Base-by-base conservation (phyloP, 2,113 vertebrate genomes). In the Amphiprion percula region DNA sequence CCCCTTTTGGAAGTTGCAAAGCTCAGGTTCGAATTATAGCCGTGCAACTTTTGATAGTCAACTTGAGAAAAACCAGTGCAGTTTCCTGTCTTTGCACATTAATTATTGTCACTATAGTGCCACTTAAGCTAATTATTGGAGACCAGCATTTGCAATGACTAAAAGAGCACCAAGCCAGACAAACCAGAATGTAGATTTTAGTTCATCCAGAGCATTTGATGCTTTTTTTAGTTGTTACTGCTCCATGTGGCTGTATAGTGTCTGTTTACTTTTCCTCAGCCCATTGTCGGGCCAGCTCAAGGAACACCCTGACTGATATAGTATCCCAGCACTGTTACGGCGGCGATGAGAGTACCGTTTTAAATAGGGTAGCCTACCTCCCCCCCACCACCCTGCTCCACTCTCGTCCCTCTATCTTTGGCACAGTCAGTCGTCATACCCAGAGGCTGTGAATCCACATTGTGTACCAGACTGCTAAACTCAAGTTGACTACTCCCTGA, bases 311-410 rank as follows among this genome's bases (percentile, higher is more conserved):
- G 62, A 77, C 84, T 80, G 80, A 84, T 84, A 84, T 60, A 82
- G 56, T 89, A 86, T 87, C 83, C 47, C 77, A 68, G 72, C 61
- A 54, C 67, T 84, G 90, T 85, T 79, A 76, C 80, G 85, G 77
- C 28, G 54, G 50, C 54, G 10, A 67, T 77, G 86, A 88, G 78
- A 77, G 74, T 65, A 77, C 77, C 64, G 72, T 91, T 95, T 92
- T 93, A 94, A 93, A 93, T 93, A 92, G 93, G 84, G 86, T 66
- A 74, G 70, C 68, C 44, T 53, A 53, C 44, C 65, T 44, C 54
- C 44, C 1, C 33, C 3, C 21, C 64, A 4, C 10, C 23, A 56
- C 59, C 26, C 73, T 23, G 49, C 46, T 37, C 24, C 11, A 12
- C 65, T 58, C 62, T 67, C 56, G 5, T 37, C 41, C 68, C 74